Conservation (phyloP, 2,797 vertebrate genomes). For the Pelochelys cantorii region DNA sequence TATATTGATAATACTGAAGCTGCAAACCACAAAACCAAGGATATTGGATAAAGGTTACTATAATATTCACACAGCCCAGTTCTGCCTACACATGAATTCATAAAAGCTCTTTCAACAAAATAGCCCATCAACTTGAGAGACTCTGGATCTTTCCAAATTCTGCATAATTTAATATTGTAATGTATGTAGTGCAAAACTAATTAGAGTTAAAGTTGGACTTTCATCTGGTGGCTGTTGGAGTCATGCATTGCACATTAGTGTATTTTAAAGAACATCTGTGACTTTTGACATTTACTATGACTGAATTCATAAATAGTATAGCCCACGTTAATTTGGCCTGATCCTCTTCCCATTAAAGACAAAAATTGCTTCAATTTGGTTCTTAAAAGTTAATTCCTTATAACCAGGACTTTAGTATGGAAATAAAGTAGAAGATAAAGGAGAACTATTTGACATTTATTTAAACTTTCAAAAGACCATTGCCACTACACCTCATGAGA, state of each 20-base stretch:
- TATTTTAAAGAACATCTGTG: too few species aligned
- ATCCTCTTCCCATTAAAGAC: too few species aligned
- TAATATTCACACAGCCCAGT: not conserved
- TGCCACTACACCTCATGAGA: not conserved
- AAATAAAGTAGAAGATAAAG: not conserved
- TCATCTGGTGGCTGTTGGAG: too few species aligned
- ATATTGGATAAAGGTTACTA: not conserved
- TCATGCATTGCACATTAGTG: too few species aligned
- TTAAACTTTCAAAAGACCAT: not conserved
- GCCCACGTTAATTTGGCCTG: too few species aligned
- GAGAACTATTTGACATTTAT: fast-evolving
- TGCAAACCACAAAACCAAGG: not conserved
- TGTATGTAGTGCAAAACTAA: too few species aligned
- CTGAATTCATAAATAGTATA: too few species aligned
- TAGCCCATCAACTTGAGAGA: not conserved
- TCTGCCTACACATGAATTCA: not conserved
- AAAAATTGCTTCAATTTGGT: not conserved
- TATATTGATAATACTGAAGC: not conserved
- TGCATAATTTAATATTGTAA: too few species aligned
- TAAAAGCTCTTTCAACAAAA: not conserved
- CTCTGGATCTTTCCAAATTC: not conserved
- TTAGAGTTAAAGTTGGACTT: too few species aligned
- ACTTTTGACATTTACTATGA: too few species aligned
- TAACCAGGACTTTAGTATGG: not conserved
- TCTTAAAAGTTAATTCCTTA: not conserved